Evolutionary conservation across 2,888 invertebrate genomes (phyloP).

Genomic region (Physocephala rufipes): DNA sequence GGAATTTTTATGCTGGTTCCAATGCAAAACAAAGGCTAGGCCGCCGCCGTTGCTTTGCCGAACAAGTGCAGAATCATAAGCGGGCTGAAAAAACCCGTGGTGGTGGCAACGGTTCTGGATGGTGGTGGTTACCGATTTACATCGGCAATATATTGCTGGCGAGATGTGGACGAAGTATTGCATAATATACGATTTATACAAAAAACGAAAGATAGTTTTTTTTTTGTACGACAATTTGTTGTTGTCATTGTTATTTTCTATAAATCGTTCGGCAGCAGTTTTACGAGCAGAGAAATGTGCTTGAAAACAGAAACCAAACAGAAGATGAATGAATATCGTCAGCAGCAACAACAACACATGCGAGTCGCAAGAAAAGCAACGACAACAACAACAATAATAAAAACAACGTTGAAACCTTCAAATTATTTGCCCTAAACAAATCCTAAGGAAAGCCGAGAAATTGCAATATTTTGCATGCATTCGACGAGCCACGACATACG

Average conservation of each 20-base stretch:
- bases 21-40: not conserved
- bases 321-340: too few relatives aligned
- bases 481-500: not conserved
- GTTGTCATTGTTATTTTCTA: conserved; percentile 1
- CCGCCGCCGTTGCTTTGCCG: not conserved
- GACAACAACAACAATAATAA: not conserved
- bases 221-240: not conserved
- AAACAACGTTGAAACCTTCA: not conserved
- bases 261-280: not conserved
- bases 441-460: not conserved
- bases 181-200: too few relatives aligned
- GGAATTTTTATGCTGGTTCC: conserved; percentile 7
- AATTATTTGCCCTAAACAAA: not conserved
- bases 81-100: not conserved
- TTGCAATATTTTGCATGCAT: conserved; percentile 9
- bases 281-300: too few relatives aligned
- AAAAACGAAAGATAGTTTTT: too few relatives aligned
- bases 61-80: not conserved
- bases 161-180: not conserved
- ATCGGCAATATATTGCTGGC: not conserved
- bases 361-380: not conserved
- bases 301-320: too few relatives aligned
- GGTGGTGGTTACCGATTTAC: not conserved
- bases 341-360: too few relatives aligned
- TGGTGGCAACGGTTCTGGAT: not conserved